These are phyloP conservation scores for Julus scandinavius DNA, from an alignment of 2,888 invertebrate genomes.

Conservation along the genomic window DNA sequence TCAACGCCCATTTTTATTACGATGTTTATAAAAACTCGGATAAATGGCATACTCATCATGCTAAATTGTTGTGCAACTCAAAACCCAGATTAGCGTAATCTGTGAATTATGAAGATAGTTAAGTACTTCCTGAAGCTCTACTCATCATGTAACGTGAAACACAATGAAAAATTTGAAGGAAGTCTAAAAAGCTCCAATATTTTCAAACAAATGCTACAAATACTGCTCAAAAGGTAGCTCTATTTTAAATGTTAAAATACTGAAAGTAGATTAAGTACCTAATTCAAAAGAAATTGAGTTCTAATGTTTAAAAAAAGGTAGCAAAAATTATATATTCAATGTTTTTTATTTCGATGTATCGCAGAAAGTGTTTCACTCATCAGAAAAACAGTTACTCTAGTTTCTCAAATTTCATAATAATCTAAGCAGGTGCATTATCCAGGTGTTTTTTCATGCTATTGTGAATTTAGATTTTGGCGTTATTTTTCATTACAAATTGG, in stretches of 20 bases:
- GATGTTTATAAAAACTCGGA: not conserved
- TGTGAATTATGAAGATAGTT: no score
- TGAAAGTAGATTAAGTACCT: no score
- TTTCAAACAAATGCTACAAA: no score
- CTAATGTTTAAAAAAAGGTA: no score
- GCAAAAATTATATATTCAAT: no score
- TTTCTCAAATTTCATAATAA: slow-evolving; percentile 1
- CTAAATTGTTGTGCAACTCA: not conserved
- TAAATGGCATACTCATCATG: not conserved
- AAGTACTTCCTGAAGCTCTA: no score
- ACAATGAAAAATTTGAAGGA: no score
- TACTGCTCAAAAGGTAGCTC: no score
- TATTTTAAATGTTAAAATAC: no score
- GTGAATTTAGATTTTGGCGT: not conserved
- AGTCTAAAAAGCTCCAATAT: no score
- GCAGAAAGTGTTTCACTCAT: not conserved
- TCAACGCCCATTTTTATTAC: not conserved
- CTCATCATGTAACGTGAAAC: no score
- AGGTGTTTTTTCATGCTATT: not conserved
- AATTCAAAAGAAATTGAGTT: no score
- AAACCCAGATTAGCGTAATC: not conserved
- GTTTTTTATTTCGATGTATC: not conserved
- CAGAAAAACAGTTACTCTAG: not conserved
- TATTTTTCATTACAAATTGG: not conserved
- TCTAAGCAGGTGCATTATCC: not conserved